Percentiles rank a stretch among this genome's conserved stretches.
Evolutionary conservation across 1,140 invertebrate species (phyloP).

Genomic region (Ceratitis capitata): DNA sequence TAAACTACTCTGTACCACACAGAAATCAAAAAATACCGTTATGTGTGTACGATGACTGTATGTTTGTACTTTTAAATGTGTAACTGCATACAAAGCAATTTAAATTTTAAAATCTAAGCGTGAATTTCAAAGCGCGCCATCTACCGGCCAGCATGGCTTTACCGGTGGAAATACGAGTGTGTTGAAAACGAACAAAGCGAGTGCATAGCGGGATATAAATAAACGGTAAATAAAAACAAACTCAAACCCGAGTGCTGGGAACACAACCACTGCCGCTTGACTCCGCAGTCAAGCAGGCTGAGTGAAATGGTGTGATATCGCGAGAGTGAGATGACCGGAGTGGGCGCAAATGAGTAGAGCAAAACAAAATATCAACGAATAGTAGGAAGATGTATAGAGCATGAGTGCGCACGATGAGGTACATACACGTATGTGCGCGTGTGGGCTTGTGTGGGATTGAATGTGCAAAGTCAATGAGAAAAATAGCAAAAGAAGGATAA

Average conservation of each 20-base stretch:
- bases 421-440: neutral
- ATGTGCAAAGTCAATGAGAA: neutral
- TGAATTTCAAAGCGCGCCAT: neutral
- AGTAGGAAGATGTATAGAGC: neutral
- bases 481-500: neutral
- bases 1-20: neutral
- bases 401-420: too few species aligned
- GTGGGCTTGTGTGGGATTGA: neutral
- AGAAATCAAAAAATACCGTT: neutral
- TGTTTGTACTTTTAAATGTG: too few species aligned
- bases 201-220: neutral
- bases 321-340: neutral
- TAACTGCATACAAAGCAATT: neutral
- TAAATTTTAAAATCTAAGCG: conserved; percentile 6
- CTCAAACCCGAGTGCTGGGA: neutral
- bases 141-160: neutral
- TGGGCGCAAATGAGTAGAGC: neutral
- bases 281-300: neutral
- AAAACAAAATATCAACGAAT: neutral
- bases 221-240: conserved; percentile 32
- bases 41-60: too few species aligned
- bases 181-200: conserved; percentile 24
- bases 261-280: too few species aligned
- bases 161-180: neutral
- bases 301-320: neutral